Conservation (phyloP, 2,888 invertebrate genomes). For the Chaitophorus viminalis region DNA sequence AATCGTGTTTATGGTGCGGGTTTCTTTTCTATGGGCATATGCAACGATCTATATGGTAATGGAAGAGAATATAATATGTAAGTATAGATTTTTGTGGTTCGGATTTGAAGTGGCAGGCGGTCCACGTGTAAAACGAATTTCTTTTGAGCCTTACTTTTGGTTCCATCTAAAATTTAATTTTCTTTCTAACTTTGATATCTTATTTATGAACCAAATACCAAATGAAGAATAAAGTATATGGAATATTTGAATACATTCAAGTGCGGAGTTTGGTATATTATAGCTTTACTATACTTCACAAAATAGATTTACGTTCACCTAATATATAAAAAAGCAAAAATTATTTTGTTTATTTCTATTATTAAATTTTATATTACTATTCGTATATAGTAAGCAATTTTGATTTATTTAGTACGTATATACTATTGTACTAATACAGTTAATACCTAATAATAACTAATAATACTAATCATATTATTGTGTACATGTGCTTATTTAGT, state of each 20-base stretch:
- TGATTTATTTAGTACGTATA: not conserved
- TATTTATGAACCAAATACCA: not conserved
- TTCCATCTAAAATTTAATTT: not conserved
- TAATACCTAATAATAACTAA: too few species aligned
- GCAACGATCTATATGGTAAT: not conserved
- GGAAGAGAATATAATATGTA: not conserved
- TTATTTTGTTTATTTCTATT: not conserved
- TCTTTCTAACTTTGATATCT: not conserved
- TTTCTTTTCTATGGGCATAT: constrained; percentile 27
- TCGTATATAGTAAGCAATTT: not conserved
- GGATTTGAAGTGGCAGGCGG: not conserved
- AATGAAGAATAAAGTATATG: too few species aligned
- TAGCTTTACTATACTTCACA: too few species aligned
- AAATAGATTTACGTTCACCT: not conserved
- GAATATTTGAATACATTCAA: not conserved
- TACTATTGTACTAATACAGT: not conserved
- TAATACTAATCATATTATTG: too few species aligned
- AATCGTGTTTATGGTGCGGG: not conserved
- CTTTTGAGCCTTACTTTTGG: not conserved
- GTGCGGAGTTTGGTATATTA: too few species aligned
- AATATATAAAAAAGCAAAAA: not conserved
- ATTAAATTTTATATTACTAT: not conserved
- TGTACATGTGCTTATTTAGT: not conserved
- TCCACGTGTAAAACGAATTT: not conserved
- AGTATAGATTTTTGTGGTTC: not conserved